Percentiles rank a stretch among this genome's conserved stretches.
Conservation (phyloP, 37 sponge, comb jelly and placozoan genomes). For the Agelas oroides region DNA sequence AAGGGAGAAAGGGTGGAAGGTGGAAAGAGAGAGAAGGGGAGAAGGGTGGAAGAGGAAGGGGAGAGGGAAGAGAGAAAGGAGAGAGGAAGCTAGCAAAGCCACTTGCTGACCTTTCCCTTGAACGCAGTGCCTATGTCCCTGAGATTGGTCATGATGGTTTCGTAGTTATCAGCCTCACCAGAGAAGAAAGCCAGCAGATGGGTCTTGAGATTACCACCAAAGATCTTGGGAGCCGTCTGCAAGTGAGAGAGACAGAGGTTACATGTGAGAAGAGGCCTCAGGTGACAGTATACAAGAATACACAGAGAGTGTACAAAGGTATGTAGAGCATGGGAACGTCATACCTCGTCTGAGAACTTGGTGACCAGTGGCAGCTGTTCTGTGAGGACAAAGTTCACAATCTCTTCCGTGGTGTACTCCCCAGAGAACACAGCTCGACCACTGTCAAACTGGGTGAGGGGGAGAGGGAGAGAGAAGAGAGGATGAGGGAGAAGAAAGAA, state of each 20-base stretch:
- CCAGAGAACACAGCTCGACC: conserved; percentile 66
- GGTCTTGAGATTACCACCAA: conserved; percentile 83
- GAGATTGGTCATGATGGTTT: conserved; percentile 38
- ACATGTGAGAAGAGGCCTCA: not conserved
- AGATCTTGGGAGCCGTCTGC: conserved; percentile 95
- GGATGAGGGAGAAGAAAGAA: too few relatives aligned
- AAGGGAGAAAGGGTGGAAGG: not conserved
- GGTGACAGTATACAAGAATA: not conserved
- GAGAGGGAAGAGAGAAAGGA: too few relatives aligned
- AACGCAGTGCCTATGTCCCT: conserved; percentile 59
- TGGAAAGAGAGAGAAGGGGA: not conserved
- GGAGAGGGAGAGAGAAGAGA: not conserved
- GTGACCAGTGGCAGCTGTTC: conserved; percentile 86
- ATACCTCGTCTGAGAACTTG: conserved; percentile 89
- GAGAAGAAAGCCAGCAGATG: conserved; percentile 88
- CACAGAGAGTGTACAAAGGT: too few relatives aligned
- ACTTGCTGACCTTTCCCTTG: conserved; percentile 73
- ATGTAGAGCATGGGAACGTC: too few relatives aligned
- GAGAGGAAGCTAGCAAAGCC: too few relatives aligned
- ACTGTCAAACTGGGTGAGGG: conserved; percentile 81
- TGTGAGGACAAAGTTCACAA: conserved; percentile 67
- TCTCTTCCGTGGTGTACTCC: conserved; percentile 70
- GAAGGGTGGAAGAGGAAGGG: not conserved
- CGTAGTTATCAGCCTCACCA: conserved; percentile 42
- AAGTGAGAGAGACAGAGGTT: not conserved